Base-by-base conservation (phyloP, 2,113 vertebrate species). In the Scortum barcoo region DNA sequence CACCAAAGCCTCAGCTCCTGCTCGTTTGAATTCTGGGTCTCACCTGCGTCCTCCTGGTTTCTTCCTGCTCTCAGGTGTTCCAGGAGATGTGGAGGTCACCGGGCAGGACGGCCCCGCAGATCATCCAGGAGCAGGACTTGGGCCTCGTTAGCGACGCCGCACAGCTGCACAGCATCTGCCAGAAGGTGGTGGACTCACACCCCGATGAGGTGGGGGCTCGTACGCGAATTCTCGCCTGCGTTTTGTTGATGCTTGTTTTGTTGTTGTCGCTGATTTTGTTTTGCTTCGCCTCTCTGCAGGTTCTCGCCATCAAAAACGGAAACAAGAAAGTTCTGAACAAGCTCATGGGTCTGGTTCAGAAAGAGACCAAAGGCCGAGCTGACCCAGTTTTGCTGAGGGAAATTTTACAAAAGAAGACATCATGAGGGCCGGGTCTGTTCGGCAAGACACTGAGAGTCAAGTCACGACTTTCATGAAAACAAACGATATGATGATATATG, bases 281-380 rank as follows among this genome's bases (percentile, higher is more conserved):
- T 16, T 54, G 42, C 30, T 40, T 24, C 60, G 72, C 5, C 33
- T 28, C 22, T 22, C 40, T 85, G 60, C 62, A 99, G 98, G 97
- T 99, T 60, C 86, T 40, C 60, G 96, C 94, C 1, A 90, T 98
- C 92, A 96, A 94, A 86, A 89, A 79, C 0, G 97, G 97, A 85
- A 98, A 98, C 89, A 86, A 20, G n/a, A 98, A 96, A 84, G 96
- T 97, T 30, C 86, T 99, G 56, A 99, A 99, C 85, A 99, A 96
- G 79, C 94, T 99, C 80, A 97, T 99, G 19, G 98, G 98, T 1
- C 79, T 96, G 79, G 96, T 98, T 66, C 97, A 97, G 85, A 98
- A 88, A 82, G 93, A 96, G 30, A 97, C 96, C 20, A 94, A 93
- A 72, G 96, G 95, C 33, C 93, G 97, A 61, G 95, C 97, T 1